Evolutionary conservation across 2,888 invertebrate genomes (phyloP), one percentile per base, ranked within the genome.

Genomic region (Troides helena): DNA sequence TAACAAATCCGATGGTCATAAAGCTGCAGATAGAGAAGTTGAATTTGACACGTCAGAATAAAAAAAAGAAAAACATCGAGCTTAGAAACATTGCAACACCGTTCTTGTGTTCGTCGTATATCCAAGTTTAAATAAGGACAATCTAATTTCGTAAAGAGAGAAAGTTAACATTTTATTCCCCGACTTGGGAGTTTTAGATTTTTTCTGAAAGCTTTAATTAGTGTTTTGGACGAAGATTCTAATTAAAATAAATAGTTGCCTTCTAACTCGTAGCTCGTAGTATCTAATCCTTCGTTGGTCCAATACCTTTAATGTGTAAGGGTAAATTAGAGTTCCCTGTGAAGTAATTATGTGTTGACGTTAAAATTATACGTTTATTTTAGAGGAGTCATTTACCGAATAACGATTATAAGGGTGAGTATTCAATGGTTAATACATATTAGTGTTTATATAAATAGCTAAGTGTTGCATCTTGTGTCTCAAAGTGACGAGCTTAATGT

Each of bases 51-150:
- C 56, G 65, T 58, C 70, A 65, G 46, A 67, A 68, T 65, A 71
- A 67, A 68, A 74, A 77, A 73, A 89, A 87, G 83, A 89, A 87
- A 86, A 82, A 78, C 83, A 88, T 89, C 84, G 90, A 89, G 88
- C 89, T 89, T 89, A 87, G 78, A 59, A 64, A 66, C 46, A 61
- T 67, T 57, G 63, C 75, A 76, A 80, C 80, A 79, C 79, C 76
- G 75, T 77, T 74, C 76, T 78, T 83, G 87, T 87, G 86, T 87
- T 86, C 87, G 71, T 23, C 57, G 63, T 36, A 62, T 65, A 65
- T 50, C 67, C 50, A 65, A 65, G 46, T 64, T 62, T 71, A 73
- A 74, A 74, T 69, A 73, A 76, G 77, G 77, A 71, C 70, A 67
- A 56, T 69, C 56, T 53, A 17, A 75, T 68, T 64, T 53, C 58